phyloP scores from a whole-genome alignment of 1,140 invertebrate species.

The Euborellia annulipes region DNA sequence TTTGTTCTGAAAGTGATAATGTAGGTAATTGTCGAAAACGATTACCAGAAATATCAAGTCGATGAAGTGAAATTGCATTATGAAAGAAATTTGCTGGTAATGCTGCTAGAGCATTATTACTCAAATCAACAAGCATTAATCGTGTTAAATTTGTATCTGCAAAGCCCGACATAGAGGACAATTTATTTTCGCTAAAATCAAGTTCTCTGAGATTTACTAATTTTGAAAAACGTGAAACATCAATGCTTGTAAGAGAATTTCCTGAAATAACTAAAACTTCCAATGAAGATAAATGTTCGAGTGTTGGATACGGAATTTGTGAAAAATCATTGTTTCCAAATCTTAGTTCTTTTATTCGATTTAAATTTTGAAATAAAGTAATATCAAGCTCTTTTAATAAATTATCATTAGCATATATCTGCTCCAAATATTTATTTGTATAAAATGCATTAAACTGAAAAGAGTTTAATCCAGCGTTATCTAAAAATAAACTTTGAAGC shows the following conservation, averaged over 20 bases:
- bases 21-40: constrained; percentile 66
- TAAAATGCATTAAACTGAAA: constrained; percentile 52
- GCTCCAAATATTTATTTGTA: constrained; percentile 53
- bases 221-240: constrained; percentile 56
- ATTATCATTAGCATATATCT: constrained; percentile 56
- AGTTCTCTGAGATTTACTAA: constrained; percentile 55
- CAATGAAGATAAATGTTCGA: constrained; percentile 42
- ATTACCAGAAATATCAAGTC: constrained; percentile 66
- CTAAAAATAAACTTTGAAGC: constrained; percentile 50
- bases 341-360: constrained; percentile 56
- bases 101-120: constrained; percentile 53
- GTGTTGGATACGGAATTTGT: constrained; percentile 57
- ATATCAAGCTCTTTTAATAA: constrained; percentile 42
- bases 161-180: constrained; percentile 61
- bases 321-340: constrained; percentile 53
- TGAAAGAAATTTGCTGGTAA: constrained; percentile 68
- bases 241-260: constrained; percentile 53
- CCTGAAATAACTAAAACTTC: constrained; percentile 36
- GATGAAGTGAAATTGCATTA: constrained; percentile 47
- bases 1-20: constrained; percentile 53
- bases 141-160: constrained; percentile 54
- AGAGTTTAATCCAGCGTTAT: constrained; percentile 45
- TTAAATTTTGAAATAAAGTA: constrained; percentile 47
- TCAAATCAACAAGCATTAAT: constrained; percentile 53
- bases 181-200: constrained; percentile 54